Evolutionary conservation across 1,140 invertebrate species (phyloP).

Genomic region (Apis florea): DNA sequence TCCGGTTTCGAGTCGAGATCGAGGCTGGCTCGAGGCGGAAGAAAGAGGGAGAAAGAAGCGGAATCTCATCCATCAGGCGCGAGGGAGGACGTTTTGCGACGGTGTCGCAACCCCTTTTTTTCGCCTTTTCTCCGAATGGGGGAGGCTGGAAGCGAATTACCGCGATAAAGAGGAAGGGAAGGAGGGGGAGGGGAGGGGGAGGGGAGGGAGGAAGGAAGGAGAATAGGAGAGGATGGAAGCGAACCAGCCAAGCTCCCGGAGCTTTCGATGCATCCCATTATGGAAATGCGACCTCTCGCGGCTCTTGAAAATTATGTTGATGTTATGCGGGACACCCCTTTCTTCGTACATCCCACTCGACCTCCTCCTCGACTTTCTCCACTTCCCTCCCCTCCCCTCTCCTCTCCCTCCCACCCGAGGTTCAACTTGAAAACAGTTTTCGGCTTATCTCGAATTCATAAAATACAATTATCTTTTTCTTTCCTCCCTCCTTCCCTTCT

Average conservation of each 20-base stretch:
- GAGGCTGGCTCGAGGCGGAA: not conserved
- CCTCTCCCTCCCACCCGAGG: not conserved
- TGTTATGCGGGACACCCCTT: conserved; percentile 69
- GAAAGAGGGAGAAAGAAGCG: not conserved
- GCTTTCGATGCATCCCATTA: conserved; percentile 77
- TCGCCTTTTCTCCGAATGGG: conserved; percentile 42
- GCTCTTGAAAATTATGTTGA: conserved; percentile 77
- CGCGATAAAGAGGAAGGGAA: not conserved
- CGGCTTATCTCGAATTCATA: conserved; percentile 73
- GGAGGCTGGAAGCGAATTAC: conserved; percentile 24
- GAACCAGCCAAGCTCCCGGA: conserved; percentile 52
- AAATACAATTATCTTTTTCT: conserved; percentile 72
- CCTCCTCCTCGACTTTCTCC: conserved; percentile 22
- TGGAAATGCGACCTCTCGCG: conserved; percentile 75
- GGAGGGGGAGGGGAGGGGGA: not conserved
- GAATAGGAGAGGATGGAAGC: conserved; percentile 49
- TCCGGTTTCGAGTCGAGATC: not conserved
- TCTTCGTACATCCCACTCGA: conserved; percentile 35
- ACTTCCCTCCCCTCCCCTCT: not conserved
- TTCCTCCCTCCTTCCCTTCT: not conserved
- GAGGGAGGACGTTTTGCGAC: conserved; percentile 37
- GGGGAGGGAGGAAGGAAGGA: conserved; percentile 24
- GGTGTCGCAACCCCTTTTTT: conserved; percentile 50
- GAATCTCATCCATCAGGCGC: conserved; percentile 53
- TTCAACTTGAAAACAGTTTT: conserved; percentile 54